Base-by-base conservation (phyloP, 1,140 invertebrate species). In the Arion vulgaris region DNA sequence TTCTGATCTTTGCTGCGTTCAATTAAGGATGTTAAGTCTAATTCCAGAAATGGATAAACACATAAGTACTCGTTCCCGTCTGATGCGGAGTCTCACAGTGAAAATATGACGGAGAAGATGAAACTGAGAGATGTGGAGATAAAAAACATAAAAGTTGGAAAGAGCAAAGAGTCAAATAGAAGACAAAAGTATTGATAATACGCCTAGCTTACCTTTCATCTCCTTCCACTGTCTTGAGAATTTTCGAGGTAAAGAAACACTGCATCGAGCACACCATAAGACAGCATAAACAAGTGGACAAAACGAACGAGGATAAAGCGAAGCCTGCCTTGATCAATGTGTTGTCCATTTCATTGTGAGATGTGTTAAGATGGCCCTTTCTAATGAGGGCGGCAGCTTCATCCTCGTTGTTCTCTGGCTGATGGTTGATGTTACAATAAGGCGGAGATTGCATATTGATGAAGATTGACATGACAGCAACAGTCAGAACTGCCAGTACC, bases 211-310 rank as follows among this genome's bases (percentile, higher is more conserved):
- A 92, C 94, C 94, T 92, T 91, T 93, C 88, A 91, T 94, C 92
- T 91, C 94, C 90, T 93, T 95, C 91, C 89, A 93, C 95, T 45
- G 96, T 95, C 87, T 96, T 95, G 84, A 96, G 95, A 88, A 98
- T 94, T 93, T 97, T 98, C 80, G 97, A 96, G 38, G 96, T 96
- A 91, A 98, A 98, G 86, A 98, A 94, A 93, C 97, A 97, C 93
- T 98, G 97, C 88, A 97, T 97, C 83, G 96, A 96, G 94, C 97
- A 98, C 81, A 98, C 96, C 83, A 98, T 94, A 57, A 98, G 93
- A 91, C 96, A 98, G 93, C 96, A 97, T 28, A 98, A 94, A 92
- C 98, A 96, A 41, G 98, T 92, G 0, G 96, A 96, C 36, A 98
- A 93, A 36, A 96, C 97, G 80, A 98, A 94, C 19, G 96, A 96